Evolutionary conservation across 2,888 invertebrate genomes (phyloP), one percentile per base, ranked within the genome.

Genomic region (Syritta pipiens): DNA sequence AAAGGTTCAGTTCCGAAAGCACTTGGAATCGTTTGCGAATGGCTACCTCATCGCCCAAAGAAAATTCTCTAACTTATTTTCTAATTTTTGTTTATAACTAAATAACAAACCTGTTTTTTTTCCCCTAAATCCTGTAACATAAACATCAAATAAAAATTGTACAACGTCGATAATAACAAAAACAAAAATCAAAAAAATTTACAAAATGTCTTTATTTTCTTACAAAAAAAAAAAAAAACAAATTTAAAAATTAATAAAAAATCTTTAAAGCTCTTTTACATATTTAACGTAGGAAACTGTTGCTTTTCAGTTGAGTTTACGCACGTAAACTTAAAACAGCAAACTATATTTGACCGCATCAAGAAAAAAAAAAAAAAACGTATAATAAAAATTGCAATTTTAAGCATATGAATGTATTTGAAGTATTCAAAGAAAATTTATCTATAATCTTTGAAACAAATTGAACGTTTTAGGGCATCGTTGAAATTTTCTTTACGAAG

Each of bases 101-200:
- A 22, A 20, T 35, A 10, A 35, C 20, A 22, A 9, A 28, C 17
- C 19, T 19, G 20, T 10, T 20, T 19, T 22, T 48, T n/a, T 37
- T 28, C 4, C 17, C 5, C 3, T 24, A 49, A 51, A 20, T 20
- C n/a, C 30, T 32, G 26, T 4, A 32, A 55, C 40, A 57, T n/a
- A n/a, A n/a, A n/a, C n/a, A n/a, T n/a, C n/a, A n/a, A n/a, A n/a
- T n/a, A n/a, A n/a, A 28, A 30, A 37, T 49, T 32, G 49, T 59
- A 68, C 40, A 67, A 67, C 57, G 37, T 59, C 37, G 49, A 68
- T 49, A 68, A 68, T 49, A 59, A 59, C 14, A 17, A n/a, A 59
- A 28, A 32, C 7, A 12, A 44, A 24, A 10, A 46, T 9, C 12
- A 22, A 14, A 22, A 63, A 28, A 22, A 28, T 9, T 14, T 40